Evolutionary conservation across 1,140 invertebrate genomes (phyloP).

Genomic region (Amphibalanus amphitrite): DNA sequence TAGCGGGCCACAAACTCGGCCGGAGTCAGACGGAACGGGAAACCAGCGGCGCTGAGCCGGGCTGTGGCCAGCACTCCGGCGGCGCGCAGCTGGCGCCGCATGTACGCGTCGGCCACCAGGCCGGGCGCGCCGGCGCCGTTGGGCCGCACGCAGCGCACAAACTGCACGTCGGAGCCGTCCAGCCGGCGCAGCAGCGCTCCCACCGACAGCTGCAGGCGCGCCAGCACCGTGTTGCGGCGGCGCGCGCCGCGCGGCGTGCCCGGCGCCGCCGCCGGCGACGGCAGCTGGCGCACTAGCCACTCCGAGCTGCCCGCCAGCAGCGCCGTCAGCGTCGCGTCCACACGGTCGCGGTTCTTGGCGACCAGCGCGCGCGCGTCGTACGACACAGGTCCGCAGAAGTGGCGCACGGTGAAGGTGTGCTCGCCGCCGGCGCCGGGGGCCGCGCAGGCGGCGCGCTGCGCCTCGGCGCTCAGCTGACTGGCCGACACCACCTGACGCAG

Average conservation of each 20-base stretch:
- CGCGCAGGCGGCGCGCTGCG: conserved; percentile 18
- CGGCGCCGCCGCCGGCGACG: neutral
- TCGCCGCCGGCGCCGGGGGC: conserved; percentile 14
- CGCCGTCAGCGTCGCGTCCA: conserved; percentile 16
- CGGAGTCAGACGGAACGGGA: conserved; percentile 56
- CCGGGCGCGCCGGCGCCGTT: neutral
- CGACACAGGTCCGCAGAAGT: conserved; percentile 27
- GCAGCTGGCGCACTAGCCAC: conserved; percentile 13
- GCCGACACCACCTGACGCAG: conserved; percentile 18
- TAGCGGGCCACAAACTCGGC: conserved; percentile 64
- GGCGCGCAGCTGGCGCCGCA: neutral
- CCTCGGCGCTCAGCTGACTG: conserved; percentile 26
- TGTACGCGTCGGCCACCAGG: neutral
- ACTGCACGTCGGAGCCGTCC: neutral
- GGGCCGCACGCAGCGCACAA: neutral
- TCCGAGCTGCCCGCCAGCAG: conserved; percentile 15
- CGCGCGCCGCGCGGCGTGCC: neutral
- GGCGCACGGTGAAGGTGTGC: conserved; percentile 23
- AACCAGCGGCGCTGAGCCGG: conserved; percentile 30
- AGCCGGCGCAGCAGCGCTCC: neutral
- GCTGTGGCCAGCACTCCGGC: neutral
- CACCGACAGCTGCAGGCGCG: neutral
- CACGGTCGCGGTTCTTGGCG: conserved; percentile 29
- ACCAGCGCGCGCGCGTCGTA: conserved; percentile 26
- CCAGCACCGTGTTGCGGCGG: neutral